Conservation (phyloP, 2,113 vertebrate genomes). For the Rattus rattus region DNA sequence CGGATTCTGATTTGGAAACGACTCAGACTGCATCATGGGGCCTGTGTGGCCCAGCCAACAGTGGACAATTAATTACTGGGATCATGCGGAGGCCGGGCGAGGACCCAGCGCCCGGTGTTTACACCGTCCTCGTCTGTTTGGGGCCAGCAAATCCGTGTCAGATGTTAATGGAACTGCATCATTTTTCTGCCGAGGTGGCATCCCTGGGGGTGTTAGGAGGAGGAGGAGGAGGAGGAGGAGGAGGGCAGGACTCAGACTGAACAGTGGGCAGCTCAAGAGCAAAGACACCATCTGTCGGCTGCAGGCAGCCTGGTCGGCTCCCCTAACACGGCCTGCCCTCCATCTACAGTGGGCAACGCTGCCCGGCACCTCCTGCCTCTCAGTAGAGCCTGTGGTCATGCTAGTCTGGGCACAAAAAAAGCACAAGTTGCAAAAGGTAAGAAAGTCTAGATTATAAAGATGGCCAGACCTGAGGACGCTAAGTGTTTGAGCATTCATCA, state of each 20-base stretch:
- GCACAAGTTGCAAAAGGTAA: neutral
- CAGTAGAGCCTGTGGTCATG: too few species aligned
- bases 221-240: neutral
- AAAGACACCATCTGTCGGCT: slow-evolving; percentile 53
- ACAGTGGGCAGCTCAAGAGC: neutral
- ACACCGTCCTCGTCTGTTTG: slow-evolving; percentile 82
- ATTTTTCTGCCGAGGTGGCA: slow-evolving; percentile 88
- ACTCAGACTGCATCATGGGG: slow-evolving; percentile 18
- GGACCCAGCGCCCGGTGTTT: slow-evolving; percentile 82
- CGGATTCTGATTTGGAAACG: slow-evolving; percentile 50
- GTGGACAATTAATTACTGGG: slow-evolving; percentile 83
- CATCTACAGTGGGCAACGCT: neutral
- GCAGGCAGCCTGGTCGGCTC: neutral
- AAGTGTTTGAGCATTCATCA: neutral
- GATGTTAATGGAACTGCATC: slow-evolving; percentile 88
- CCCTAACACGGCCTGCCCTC: neutral
- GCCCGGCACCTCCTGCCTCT: neutral
- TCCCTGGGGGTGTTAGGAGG: slow-evolving; percentile 73
- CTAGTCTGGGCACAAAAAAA: neutral
- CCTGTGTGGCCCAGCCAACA: neutral
- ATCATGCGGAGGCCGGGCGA: slow-evolving; percentile 76
- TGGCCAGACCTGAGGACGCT: neutral
- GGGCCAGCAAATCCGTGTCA: slow-evolving; percentile 87
- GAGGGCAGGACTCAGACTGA: slow-evolving; percentile 44
- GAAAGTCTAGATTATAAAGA: neutral